phyloP scores from a whole-genome alignment of 2,888 invertebrate genomes.

The Ennomos quercinarius region DNA sequence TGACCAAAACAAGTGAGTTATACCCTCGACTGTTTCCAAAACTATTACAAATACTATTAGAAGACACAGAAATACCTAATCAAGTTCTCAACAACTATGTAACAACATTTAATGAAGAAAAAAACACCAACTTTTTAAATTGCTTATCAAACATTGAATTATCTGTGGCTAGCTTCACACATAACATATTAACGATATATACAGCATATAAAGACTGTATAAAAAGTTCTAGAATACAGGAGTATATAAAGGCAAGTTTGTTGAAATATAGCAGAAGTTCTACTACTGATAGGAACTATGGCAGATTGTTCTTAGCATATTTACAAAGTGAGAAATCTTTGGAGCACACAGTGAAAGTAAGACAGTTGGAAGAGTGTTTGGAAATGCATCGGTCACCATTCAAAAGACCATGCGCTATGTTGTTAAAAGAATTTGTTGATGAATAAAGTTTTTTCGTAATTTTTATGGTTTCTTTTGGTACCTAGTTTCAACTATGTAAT shows the following conservation, averaged over 20 bases:
- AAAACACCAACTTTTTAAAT: constrained; percentile 48
- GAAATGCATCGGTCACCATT: constrained; percentile 63
- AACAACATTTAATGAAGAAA: constrained; percentile 40
- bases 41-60: constrained; percentile 51
- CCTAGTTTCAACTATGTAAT: no score
- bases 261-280: constrained; percentile 45
- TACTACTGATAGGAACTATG: constrained; percentile 58
- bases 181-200: constrained; percentile 59
- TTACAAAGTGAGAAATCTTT: constrained; percentile 55
- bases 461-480: no score
- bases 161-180: constrained; percentile 48
- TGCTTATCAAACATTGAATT: constrained; percentile 50
- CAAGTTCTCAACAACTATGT: constrained; percentile 59
- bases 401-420: constrained; percentile 58
- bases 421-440: constrained; percentile 51
- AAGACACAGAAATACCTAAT: constrained; percentile 51
- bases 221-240: constrained; percentile 55
- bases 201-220: constrained; percentile 58
- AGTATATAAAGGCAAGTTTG: constrained; percentile 50
- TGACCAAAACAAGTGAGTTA: constrained; percentile 50
- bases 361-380: constrained; percentile 51
- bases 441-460: neutral
- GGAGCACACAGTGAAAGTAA: constrained; percentile 26
- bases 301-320: constrained; percentile 57
- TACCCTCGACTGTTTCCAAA: constrained; percentile 47